These are phyloP conservation scores for Pseudomyrmex cubaensis DNA, from an alignment of 1,140 invertebrate genomes.

Conservation along the genomic window DNA sequence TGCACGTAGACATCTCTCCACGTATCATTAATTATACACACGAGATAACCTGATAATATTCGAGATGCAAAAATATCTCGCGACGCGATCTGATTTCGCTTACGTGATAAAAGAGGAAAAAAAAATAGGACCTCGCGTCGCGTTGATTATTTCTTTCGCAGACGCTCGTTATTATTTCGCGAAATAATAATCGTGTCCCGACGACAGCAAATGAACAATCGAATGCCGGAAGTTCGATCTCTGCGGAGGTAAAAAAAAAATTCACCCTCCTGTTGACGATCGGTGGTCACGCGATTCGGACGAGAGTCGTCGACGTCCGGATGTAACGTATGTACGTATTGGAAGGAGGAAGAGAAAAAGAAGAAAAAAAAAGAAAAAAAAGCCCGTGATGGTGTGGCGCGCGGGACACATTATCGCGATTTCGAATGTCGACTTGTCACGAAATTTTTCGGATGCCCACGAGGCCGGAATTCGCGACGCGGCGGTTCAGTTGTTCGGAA, in stretches of 20 bases:
- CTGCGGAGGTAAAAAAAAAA: no score
- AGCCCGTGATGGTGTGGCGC: neutral
- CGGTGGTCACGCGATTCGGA: constrained; percentile 5
- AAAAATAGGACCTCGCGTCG: no score
- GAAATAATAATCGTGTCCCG: no score
- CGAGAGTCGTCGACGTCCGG: constrained; percentile 25
- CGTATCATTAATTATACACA: neutral
- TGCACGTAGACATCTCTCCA: neutral
- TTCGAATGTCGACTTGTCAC: constrained; percentile 52
- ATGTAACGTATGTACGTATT: neutral
- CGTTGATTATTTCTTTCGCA: no score
- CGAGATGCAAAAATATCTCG: neutral
- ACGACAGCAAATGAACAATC: no score
- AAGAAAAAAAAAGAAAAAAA: neutral
- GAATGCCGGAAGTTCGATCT: no score
- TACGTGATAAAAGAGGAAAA: neutral
- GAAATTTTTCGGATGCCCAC: constrained; percentile 31
- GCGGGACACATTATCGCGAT: neutral
- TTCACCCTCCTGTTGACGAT: neutral
- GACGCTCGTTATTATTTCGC: no score
- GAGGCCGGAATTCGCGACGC: constrained; percentile 10
- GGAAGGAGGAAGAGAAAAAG: no score
- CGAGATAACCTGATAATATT: neutral
- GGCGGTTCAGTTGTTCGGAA: constrained; percentile 50
- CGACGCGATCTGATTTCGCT: neutral